Base-by-base conservation (phyloP, 1,140 invertebrate species). In the Trichonephila clavipes region DNA sequence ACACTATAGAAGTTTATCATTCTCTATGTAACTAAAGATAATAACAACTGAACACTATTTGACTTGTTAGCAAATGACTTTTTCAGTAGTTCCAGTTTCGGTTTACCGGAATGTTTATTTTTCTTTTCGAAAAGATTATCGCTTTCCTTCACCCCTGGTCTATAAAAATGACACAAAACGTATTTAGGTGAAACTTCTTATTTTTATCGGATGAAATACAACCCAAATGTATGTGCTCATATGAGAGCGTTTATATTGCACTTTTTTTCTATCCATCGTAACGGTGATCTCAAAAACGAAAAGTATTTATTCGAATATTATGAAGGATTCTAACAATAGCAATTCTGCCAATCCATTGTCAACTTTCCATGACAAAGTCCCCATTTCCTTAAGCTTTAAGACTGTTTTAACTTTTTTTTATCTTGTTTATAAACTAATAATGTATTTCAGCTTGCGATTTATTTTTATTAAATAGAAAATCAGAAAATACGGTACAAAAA, bases 1-100 rank as follows among this genome's bases (percentile, higher is more conserved):
- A 77, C 34, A 16, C 72, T 28, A 77, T 40, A 14, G 72, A 77
- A 77, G 34, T 77, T 77, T 77, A 77, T 77, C 28, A 77, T 77
- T 77, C 72, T 28, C 34, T 7, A 18, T 18, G 72, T 77, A 77
- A 77, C 72, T 77, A 77, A 77, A 34, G 72, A 77, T 77, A 72
- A 72, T 24, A 77, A 77, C 72, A 18, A 77, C 72, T 77, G 72
- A 40, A 77, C 72, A 77, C 28, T 77, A 40, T 77, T 77, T 77
- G 72, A 24, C 72, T 77, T 77, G 72, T 77, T 77, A 77, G 72
- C 72, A 77, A 77, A 77, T 77, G 72, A 40, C 72, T 77, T 77
- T 77, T 77, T 77, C 34, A 77, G 72, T 40, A 21, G n/a, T 24
- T n/a, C 24, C n/a, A 40, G 72, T 77, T 28, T 77, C 28, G 28